A percentile compares a stretch with the other conserved stretches of the same genome.
Conservation (phyloP, 2,797 vertebrate species). For the Epinephelus awoara region DNA sequence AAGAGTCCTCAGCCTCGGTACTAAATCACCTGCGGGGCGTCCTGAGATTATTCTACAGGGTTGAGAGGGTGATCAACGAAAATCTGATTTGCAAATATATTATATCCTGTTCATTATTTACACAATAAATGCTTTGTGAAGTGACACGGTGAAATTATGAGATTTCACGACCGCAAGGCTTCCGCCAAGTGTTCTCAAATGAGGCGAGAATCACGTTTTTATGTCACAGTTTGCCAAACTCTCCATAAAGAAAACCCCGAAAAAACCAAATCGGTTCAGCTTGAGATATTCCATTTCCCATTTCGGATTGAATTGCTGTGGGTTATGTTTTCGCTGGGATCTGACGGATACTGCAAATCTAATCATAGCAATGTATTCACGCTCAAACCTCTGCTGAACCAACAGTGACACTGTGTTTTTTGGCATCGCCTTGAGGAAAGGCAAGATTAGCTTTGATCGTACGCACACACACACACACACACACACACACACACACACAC, state of each 20-base stretch:
- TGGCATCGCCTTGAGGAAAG: constrained; percentile 56
- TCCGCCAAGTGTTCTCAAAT: neutral
- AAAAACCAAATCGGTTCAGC: neutral
- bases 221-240: neutral
- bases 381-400: constrained; percentile 37
- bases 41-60: constrained; percentile 20
- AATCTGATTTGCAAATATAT: constrained; percentile 52
- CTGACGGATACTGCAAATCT: constrained; percentile 35
- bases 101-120: constrained; percentile 25
- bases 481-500: neutral
- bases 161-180: constrained; percentile 9
- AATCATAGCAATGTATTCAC: constrained; percentile 54
- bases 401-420: constrained; percentile 54
- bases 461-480: constrained; percentile 14
- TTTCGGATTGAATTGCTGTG: constrained; percentile 9
- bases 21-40: constrained; percentile 4
- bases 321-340: constrained; percentile 8
- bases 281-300: neutral
- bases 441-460: constrained; percentile 68
- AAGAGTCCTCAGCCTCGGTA: neutral
- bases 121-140: constrained; percentile 27
- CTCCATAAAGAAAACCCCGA: neutral
- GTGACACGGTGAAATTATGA: constrained; percentile 4
- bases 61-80: neutral
- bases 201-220: constrained; percentile 12